A percentile compares a stretch with the other conserved stretches of the same genome.
These are phyloP conservation scores for Barbus barbus DNA, from an alignment of 2,113 vertebrate species.

Conservation along the genomic window DNA sequence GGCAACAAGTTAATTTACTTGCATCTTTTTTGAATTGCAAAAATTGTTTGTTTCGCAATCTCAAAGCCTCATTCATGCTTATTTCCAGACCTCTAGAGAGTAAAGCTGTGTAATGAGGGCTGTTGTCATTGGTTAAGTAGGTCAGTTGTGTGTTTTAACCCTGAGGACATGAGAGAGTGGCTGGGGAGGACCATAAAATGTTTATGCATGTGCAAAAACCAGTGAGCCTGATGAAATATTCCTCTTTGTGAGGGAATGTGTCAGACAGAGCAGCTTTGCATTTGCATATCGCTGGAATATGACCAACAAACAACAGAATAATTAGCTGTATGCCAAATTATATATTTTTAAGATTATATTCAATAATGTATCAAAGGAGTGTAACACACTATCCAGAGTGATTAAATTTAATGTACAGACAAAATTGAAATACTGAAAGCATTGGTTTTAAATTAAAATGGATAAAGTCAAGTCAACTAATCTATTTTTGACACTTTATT, in stretches of 20 bases:
- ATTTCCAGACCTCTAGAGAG: conserved; percentile 45
- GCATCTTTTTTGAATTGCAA: not conserved
- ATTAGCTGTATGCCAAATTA: not conserved
- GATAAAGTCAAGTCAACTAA: not conserved
- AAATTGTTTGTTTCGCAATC: conserved; percentile 8
- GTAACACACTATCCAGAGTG: not conserved
- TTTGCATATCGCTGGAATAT: not conserved
- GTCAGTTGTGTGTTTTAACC: conserved; percentile 73
- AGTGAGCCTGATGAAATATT: conserved; percentile 57
- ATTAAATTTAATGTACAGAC: not conserved
- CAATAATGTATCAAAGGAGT: not conserved
- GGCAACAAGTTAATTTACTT: conserved; percentile 37
- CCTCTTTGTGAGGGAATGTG: conserved; percentile 8
- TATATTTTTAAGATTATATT: not conserved
- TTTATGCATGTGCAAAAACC: conserved; percentile 61
- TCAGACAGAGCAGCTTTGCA: not conserved
- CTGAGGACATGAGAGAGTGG: conserved; percentile 67
- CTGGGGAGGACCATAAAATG: conserved; percentile 56
- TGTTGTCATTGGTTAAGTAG: conserved; percentile 72
- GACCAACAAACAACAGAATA: not conserved
- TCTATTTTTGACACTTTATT: not conserved
- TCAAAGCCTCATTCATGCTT: conserved; percentile 27
- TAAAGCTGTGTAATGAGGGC: conserved; percentile 51
- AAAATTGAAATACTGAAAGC: not conserved
- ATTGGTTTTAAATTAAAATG: not conserved